Evolutionary conservation across 2,797 vertebrate genomes (phyloP).

Genomic region (Gallinago nigripennis): DNA sequence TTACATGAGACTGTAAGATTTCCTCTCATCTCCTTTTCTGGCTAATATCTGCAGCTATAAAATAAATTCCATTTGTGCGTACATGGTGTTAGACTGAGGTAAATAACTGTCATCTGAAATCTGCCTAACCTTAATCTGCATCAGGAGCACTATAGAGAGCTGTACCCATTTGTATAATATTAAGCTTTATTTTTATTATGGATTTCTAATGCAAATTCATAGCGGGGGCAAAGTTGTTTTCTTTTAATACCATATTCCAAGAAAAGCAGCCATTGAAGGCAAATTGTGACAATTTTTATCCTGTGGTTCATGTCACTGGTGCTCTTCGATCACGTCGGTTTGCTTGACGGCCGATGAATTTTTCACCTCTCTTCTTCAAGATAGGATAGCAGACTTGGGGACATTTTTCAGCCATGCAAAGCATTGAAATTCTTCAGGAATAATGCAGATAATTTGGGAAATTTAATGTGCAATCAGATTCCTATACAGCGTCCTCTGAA

Average conservation of each 20-base stretch:
- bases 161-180: conserved; percentile 55
- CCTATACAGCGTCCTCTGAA: neutral
- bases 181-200: conserved; percentile 62
- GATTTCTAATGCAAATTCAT: conserved; percentile 64
- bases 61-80: conserved; percentile 60
- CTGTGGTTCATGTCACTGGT: neutral
- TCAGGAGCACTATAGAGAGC: conserved; percentile 45
- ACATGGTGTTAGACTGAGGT: conserved; percentile 42
- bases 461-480: neutral
- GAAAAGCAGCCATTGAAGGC: conserved; percentile 24
- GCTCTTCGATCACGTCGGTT: neutral
- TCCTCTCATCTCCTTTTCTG: conserved; percentile 38
- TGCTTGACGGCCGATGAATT: neutral
- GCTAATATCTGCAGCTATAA: conserved; percentile 64
- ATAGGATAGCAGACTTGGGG: neutral
- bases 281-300: conserved; percentile 39
- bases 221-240: conserved; percentile 43
- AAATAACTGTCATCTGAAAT: conserved; percentile 64
- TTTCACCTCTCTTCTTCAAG: conserved; percentile 1
- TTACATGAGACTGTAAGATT: conserved; percentile 64
- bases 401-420: neutral
- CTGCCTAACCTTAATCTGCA: conserved; percentile 59
- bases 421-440: neutral
- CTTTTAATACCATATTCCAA: conserved; percentile 22
- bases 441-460: neutral